Evolutionary conservation across 2,113 vertebrate genomes (phyloP), one percentile per base, ranked within the genome.

Genomic region (Scalopus aquaticus): DNA sequence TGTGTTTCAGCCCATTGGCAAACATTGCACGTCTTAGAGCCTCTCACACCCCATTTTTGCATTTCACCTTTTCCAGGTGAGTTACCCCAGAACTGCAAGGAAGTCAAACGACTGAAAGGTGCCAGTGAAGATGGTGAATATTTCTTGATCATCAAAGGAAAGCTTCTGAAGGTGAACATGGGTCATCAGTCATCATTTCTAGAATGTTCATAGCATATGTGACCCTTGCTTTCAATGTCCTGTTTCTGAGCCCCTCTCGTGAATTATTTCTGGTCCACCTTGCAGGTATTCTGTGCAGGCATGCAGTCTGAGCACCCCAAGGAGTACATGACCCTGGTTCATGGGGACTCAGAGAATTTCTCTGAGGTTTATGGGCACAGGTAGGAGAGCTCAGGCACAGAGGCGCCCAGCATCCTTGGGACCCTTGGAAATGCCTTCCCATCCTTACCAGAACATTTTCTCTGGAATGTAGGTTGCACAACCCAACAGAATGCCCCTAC

Each of bases 311-410:
- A 98, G 83, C 98, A 90, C 93, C 99, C 99, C 10, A 98, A 98
- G 96, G 99, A 99, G 93, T 99, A 99, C 3, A 96, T 99, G 96
- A 99, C 99, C 13, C 98, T 99, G 96, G 97, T 98, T 17, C 98
- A 98, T 0, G 98, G 99, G 0, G 99, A 99, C 93, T 98, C 97
- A 24, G 99, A 99, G 97, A 99, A 99, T 96, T 99, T 99, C 96
- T 99, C 99, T 1, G 99, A 99, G 98, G 99, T 99, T 58, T 99
- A 99, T 87, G 99, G 99, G 95, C 99, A 99, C 98, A 99, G 99
- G 99, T 99, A 98, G 97, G 95, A 84, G 90, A 88, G 73, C 92
- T 49, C 32, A 46, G 81, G 15, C 30, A 39, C 42, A 6, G 54
- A 58, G 39, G 26, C 65, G 44, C 83, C 2, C 0, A 2, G 0